These are phyloP conservation scores for Haliclystus octoradiatus DNA, from an alignment of 30 jellyfish, hydroid and myxozoan genomes.

Conservation along the genomic window DNA sequence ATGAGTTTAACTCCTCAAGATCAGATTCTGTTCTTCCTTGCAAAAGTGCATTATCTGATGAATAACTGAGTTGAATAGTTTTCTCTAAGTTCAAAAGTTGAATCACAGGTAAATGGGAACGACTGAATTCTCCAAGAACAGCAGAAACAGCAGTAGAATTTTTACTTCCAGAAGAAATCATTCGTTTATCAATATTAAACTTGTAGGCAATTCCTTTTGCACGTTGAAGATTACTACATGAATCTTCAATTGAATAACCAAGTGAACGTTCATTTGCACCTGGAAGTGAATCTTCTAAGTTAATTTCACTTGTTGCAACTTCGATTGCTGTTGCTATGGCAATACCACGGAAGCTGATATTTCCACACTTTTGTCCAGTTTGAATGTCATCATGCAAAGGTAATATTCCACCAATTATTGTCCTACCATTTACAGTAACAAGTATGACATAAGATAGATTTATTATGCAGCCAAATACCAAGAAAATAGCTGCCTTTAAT, in stretches of 20 bases:
- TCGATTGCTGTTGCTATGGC: background rate
- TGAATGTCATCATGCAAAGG: background rate
- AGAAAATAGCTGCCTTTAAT: no score
- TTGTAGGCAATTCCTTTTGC: constrained; percentile 51
- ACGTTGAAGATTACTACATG: constrained; percentile 28
- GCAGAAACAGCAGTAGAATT: constrained; percentile 42
- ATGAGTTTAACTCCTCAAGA: constrained; percentile 8
- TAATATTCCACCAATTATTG: background rate
- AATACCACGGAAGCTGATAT: background rate
- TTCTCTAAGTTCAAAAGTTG: constrained; percentile 26
- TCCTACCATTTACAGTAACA: background rate
- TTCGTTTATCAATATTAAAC: constrained; percentile 40
- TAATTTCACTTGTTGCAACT: background rate
- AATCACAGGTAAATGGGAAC: constrained; percentile 15
- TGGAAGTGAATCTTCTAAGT: background rate
- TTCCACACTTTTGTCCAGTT: background rate
- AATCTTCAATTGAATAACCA: constrained; percentile 75
- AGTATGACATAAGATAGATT: no score
- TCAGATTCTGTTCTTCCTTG: constrained; percentile 20
- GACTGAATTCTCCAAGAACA: constrained; percentile 45
- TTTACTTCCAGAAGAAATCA: background rate
- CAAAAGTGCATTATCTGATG: constrained; percentile 27
- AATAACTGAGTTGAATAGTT: constrained; percentile 67
- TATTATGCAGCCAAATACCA: no score
- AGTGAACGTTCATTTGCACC: background rate